Evolutionary conservation across 2,888 invertebrate genomes (phyloP).

Genomic region (Noctua janthe): DNA sequence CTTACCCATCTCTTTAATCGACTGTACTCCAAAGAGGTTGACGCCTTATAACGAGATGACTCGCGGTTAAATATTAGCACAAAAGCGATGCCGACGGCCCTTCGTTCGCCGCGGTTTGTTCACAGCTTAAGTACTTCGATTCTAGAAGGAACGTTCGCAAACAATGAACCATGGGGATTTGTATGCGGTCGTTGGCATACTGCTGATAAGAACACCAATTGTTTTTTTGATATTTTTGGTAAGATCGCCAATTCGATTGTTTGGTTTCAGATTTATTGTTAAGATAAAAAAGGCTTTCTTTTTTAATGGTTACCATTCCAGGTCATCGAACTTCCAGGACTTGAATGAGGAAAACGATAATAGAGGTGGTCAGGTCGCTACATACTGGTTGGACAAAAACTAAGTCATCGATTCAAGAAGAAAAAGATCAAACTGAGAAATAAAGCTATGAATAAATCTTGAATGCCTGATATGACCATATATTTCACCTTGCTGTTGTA

Average conservation of each 20-base stretch:
- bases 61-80: slow-evolving; percentile 77
- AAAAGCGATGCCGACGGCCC: slow-evolving; percentile 58
- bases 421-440: neutral
- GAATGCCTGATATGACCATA: neutral
- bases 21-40: slow-evolving; percentile 70
- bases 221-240: slow-evolving; percentile 32
- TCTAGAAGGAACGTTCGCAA: slow-evolving; percentile 64
- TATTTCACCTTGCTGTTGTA: neutral
- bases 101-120: slow-evolving; percentile 60
- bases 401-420: neutral
- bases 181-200: slow-evolving; percentile 62
- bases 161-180: slow-evolving; percentile 60
- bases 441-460: neutral
- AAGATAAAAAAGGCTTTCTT: neutral
- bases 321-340: neutral
- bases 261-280: slow-evolving; percentile 11
- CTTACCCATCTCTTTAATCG: neutral
- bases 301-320: neutral
- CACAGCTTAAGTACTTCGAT: slow-evolving; percentile 65
- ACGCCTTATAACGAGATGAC: slow-evolving; percentile 78
- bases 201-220: slow-evolving; percentile 46
- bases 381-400: neutral
- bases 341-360: neutral
- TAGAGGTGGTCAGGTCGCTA: neutral
- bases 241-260: neutral